These are phyloP conservation scores for Sigmodon hispidus DNA, from an alignment of 2,113 vertebrate species.

Conservation along the genomic window DNA sequence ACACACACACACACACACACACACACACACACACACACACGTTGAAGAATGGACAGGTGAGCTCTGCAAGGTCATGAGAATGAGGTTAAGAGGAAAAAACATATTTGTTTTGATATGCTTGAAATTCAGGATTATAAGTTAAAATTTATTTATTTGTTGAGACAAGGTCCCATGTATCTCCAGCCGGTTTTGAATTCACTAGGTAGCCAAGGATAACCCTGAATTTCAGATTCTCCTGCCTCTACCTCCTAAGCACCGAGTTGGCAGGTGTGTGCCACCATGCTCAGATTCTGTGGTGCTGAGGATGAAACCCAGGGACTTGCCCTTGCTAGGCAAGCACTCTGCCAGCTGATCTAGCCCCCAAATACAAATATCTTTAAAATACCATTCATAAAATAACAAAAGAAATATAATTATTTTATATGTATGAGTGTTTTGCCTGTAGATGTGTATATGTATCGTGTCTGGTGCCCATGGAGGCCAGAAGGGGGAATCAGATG, in stretches of 20 bases:
- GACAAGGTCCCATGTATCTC: background rate
- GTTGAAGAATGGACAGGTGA: background rate
- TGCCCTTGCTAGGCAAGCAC: background rate
- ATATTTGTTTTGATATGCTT: background rate
- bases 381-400: background rate
- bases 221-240: background rate
- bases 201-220: background rate
- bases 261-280: background rate
- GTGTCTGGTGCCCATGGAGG: background rate
- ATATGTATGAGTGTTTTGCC: background rate
- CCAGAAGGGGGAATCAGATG: background rate
- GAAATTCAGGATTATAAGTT: background rate
- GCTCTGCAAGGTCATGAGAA: background rate
- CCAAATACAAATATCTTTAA: background rate
- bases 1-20: background rate
- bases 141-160: background rate
- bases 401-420: background rate
- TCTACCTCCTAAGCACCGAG: background rate
- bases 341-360: background rate
- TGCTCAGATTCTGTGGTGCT: background rate
- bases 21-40: background rate
- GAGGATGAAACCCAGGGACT: background rate
- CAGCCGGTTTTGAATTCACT: background rate
- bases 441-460: background rate
- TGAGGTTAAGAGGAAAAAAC: background rate